Conservation (phyloP, 2,113 vertebrate genomes). For the Montifringilla adamsi region DNA sequence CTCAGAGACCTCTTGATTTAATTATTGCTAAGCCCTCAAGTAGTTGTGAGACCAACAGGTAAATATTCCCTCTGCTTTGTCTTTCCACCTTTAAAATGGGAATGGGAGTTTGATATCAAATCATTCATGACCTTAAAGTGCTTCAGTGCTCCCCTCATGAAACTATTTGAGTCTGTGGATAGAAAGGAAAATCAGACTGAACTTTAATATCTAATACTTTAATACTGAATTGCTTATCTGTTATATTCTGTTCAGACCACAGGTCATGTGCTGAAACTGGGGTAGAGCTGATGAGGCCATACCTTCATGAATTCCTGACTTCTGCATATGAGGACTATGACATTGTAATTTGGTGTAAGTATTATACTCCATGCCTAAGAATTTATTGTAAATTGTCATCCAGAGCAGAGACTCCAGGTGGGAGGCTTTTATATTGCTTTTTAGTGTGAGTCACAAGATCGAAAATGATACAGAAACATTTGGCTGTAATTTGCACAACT, state of each 20-base stretch:
- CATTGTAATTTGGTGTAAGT: slow-evolving; percentile 99
- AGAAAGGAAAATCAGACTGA: not conserved
- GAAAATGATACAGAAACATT: not conserved
- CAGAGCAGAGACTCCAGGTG: not conserved
- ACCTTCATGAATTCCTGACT: slow-evolving; percentile 95
- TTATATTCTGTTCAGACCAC: slow-evolving; percentile 78
- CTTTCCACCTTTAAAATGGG: not conserved
- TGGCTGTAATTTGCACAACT: not conserved
- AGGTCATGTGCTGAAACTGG: slow-evolving; percentile 98
- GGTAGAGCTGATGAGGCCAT: slow-evolving; percentile 95
- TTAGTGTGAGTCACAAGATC: not conserved
- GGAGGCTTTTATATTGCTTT: not conserved
- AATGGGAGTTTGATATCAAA: not conserved
- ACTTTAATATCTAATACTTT: not conserved
- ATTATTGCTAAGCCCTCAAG: not conserved
- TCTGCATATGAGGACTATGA: slow-evolving; percentile 98
- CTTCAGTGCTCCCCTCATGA: not conserved
- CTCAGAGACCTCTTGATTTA: not conserved
- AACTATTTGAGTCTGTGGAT: not conserved
- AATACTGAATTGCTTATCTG: not conserved
- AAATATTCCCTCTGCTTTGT: not conserved
- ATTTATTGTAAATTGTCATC: not conserved
- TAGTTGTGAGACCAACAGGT: not conserved
- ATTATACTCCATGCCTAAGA: not conserved
- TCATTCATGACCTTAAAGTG: not conserved